A percentile compares a stretch with the other conserved stretches of the same genome.
Conservation (phyloP, 2,797 vertebrate species). For the Epinephelus malabaricus region DNA sequence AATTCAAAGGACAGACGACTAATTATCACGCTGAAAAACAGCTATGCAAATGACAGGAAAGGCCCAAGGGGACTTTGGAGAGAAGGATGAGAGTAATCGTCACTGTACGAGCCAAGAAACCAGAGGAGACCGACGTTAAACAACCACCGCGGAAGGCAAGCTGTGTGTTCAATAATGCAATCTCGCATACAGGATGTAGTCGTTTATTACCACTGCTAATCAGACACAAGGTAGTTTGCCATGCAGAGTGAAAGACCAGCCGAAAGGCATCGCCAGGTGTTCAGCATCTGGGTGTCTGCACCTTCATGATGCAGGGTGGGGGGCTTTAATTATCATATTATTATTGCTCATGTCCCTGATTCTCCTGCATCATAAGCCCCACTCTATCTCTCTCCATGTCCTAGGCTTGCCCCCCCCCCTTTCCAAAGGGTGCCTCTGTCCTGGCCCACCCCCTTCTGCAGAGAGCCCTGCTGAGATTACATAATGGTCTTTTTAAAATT, state of each 20-base stretch:
- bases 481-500: conserved; percentile 73
- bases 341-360: conserved; percentile 16
- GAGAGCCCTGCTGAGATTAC: conserved; percentile 75
- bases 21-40: conserved; percentile 57
- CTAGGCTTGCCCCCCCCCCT: background rate
- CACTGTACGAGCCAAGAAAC: conserved; percentile 25
- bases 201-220: conserved; percentile 48
- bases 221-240: conserved; percentile 38
- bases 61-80: conserved; percentile 17
- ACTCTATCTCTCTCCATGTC: conserved; percentile 18
- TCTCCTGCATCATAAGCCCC: conserved; percentile 16
- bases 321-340: conserved; percentile 23
- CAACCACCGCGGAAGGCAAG: conserved; percentile 33
- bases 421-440: conserved; percentile 47
- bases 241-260: conserved; percentile 10
- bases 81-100: conserved; percentile 41
- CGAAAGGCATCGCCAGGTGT: conserved; percentile 54
- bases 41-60: conserved; percentile 57
- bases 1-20: conserved; percentile 56
- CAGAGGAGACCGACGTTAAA: conserved; percentile 47
- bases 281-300: conserved; percentile 38
- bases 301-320: background rate
- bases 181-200: conserved; percentile 41
- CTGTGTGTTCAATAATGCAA: conserved; percentile 63
- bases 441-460: conserved; percentile 20